phyloP scores from a whole-genome alignment of 2,113 vertebrate genomes.

The Perca schrenkii region DNA sequence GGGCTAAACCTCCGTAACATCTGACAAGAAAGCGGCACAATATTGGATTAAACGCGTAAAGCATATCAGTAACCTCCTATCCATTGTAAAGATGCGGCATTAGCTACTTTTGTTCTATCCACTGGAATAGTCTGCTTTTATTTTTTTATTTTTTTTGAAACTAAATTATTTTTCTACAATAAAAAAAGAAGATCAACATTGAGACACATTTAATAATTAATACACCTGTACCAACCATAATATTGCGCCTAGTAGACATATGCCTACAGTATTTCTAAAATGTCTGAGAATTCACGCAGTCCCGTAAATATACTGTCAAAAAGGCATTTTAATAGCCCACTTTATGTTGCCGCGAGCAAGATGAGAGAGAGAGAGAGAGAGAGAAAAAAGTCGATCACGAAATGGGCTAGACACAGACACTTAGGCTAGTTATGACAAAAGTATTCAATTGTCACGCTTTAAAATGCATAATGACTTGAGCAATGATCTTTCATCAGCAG shows the following conservation, averaged over 20 bases:
- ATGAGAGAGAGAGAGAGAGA: constrained; percentile 10
- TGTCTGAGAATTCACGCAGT: background rate
- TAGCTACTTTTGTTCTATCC: background rate
- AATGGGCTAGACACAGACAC: background rate
- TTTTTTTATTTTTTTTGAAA: background rate
- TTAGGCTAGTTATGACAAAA: constrained; percentile 58
- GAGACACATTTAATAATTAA: background rate
- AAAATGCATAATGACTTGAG: constrained; percentile 54
- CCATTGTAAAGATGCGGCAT: background rate
- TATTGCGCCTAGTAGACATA: background rate
- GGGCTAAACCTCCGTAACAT: background rate
- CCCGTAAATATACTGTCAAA: background rate
- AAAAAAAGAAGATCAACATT: background rate
- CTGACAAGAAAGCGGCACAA: background rate
- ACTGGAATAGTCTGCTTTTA: background rate
- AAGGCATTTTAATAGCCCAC: constrained; percentile 1
- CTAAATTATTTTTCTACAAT: background rate
- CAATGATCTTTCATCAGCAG: constrained; percentile 65
- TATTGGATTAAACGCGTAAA: background rate
- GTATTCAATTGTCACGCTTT: constrained; percentile 71
- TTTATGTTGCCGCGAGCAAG: constrained; percentile 38
- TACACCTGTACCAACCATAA: background rate
- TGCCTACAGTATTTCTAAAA: background rate
- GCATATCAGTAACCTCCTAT: background rate
- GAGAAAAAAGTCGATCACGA: constrained; percentile 41